These are phyloP conservation scores for Sarcophaga caerulescens DNA, from an alignment of 2,888 invertebrate genomes.

Conservation along the genomic window DNA sequence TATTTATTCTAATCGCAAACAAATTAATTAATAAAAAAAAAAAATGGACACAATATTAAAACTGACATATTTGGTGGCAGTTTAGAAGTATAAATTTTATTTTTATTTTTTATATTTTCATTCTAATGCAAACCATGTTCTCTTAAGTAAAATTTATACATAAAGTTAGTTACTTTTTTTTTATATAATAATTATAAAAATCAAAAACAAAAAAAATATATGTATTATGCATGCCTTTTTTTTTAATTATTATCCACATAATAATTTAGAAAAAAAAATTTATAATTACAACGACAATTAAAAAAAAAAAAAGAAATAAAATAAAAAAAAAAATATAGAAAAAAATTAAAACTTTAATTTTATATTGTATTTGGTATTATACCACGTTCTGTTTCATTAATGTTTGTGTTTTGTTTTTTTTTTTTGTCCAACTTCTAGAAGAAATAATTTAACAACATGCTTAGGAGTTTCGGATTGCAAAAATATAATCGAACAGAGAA, in stretches of 20 bases:
- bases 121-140: too few species aligned
- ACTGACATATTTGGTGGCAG: too few species aligned
- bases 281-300: conserved; percentile 53
- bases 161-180: conserved; percentile 36
- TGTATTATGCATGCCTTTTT: not conserved
- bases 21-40: too few species aligned
- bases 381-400: conserved; percentile 23
- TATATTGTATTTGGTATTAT: too few species aligned
- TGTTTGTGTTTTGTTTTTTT: not conserved
- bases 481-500: too few species aligned
- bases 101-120: too few species aligned
- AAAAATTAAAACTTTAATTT: conserved; percentile 25
- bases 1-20: too few species aligned
- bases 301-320: not conserved
- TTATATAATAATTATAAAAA: not conserved
- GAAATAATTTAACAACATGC: conserved; percentile 42
- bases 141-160: not conserved
- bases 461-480: conserved; percentile 34
- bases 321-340: not conserved
- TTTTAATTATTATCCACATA: conserved; percentile 17
- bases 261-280: conserved; percentile 6
- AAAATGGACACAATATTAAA: too few species aligned
- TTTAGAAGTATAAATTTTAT: too few species aligned
- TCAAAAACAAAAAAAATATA: too few species aligned
- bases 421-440: conserved; percentile 19